These are phyloP conservation scores for Corynorhinus townsendii DNA, from an alignment of 2,113 vertebrate genomes.

Conservation along the genomic window DNA sequence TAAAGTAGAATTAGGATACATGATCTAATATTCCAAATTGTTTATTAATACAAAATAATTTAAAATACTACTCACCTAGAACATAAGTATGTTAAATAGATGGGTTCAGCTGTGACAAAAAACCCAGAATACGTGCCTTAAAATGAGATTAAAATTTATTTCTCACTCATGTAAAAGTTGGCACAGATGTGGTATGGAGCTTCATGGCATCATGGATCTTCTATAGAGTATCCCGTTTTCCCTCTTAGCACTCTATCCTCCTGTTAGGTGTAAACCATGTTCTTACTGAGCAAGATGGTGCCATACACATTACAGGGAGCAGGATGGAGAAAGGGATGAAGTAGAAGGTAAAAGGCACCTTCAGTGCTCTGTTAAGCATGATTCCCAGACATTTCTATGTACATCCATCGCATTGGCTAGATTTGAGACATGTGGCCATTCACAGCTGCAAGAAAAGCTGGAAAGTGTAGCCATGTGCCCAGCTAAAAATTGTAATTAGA, in stretches of 20 bases:
- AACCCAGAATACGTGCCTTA: not conserved
- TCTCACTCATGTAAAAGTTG: not conserved
- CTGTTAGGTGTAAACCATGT: not conserved
- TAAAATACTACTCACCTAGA: slow-evolving; percentile 23
- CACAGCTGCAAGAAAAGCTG: not conserved
- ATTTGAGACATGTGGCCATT: not conserved
- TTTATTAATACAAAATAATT: slow-evolving; percentile 43
- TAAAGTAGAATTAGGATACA: slow-evolving; percentile 7
- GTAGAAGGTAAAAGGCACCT: not conserved
- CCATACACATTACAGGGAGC: not conserved
- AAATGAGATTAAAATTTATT: slow-evolving; percentile 25
- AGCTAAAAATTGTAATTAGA: not conserved
- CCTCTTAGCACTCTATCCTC: not conserved
- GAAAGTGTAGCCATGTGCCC: not conserved
- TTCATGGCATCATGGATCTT: not conserved
- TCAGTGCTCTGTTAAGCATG: not conserved
- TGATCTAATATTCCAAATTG: not conserved
- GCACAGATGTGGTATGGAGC: not conserved
- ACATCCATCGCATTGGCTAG: not conserved
- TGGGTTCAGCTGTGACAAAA: not conserved
- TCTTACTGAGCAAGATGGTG: not conserved
- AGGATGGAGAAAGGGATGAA: not conserved
- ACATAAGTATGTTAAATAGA: not conserved
- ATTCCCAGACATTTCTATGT: not conserved
- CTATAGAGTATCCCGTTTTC: not conserved